Percentiles rank a stretch among this genome's conserved stretches.
Conservation (phyloP, 2,797 vertebrate species). For the Clarias pachynema region DNA sequence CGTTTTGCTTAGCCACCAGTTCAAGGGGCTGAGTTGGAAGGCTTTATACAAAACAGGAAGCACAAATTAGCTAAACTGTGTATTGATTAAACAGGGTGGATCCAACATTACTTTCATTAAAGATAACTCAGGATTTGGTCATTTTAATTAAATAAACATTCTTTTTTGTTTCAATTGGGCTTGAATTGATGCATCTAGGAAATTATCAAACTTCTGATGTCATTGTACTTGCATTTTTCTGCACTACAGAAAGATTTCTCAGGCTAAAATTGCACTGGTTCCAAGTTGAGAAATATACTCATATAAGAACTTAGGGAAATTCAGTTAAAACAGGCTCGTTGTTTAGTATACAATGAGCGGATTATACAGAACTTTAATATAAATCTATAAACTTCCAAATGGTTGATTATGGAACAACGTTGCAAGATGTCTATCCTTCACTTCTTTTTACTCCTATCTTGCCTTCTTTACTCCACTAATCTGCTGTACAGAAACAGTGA, state of each 20-base stretch:
- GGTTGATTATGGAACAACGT: background rate
- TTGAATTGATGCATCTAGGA: background rate
- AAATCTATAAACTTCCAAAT: background rate
- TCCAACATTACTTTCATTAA: background rate
- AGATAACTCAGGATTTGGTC: background rate
- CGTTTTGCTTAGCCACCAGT: background rate
- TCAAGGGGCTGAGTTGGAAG: background rate
- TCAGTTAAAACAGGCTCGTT: background rate
- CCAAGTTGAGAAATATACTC: too few relatives aligned
- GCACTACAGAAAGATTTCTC: background rate
- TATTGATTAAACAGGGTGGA: background rate
- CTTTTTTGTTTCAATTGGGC: background rate
- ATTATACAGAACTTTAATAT: background rate
- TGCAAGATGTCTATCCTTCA: background rate
- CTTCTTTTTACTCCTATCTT: background rate
- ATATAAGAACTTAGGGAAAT: background rate
- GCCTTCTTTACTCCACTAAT: slow-evolving; percentile 1
- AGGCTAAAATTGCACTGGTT: background rate
- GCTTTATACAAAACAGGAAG: background rate
- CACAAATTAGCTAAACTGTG: background rate
- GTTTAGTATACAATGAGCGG: background rate
- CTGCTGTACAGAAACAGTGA: background rate
- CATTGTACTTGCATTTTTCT: background rate
- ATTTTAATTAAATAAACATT: slow-evolving; percentile 6
- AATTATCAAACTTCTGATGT: background rate